Evolutionary conservation across 2,888 invertebrate genomes (phyloP), one percentile per base, ranked within the genome.

Genomic region (Cacoxenus indagator): DNA sequence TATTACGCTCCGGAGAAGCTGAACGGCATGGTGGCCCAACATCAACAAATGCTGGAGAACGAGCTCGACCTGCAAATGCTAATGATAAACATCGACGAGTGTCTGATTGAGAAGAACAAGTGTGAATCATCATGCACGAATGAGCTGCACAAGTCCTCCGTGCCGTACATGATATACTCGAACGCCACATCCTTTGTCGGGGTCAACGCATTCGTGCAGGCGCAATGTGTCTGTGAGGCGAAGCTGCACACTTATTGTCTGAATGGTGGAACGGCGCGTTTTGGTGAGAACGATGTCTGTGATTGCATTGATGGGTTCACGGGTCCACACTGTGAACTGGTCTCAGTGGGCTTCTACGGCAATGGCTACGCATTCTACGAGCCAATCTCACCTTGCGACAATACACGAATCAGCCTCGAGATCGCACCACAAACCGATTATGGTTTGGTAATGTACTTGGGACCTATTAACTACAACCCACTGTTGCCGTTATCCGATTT

Each of bases 121-220:
- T 93, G 93, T 75, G 87, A 88, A 73, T 91, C 92, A 24, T 95
- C 97, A 0, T 98, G 98, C 81, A 91, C 92, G 2, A 97, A 96
- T 78, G 90, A 91, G 22, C 89, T 98, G 67, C 91, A 92, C 80
- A 92, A 93, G 83, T 92, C 92, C 67, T 92, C 92, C 17, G 91
- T 91, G 1, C 95, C 96, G 0, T 91, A 93, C 37, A 91, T 95
- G 5, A 95, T 99, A 6, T 96, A 94, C 84, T 97, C 98, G 0
- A 99, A 99, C 85, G 93, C 92, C 1, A 96, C 97, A 0, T 96
- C 97, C 3, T 96, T 98, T 85, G 96, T 99, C 14, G 98, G 98
- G 0, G 96, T 99, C 0, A 92, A 93, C 24, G 96, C 96, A 0
- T 90, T 94, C 37, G 93, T 96, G 0, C 93, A 94, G 85, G 93